Conservation (phyloP, 2,113 vertebrate genomes). For the Sander lucioperca region DNA sequence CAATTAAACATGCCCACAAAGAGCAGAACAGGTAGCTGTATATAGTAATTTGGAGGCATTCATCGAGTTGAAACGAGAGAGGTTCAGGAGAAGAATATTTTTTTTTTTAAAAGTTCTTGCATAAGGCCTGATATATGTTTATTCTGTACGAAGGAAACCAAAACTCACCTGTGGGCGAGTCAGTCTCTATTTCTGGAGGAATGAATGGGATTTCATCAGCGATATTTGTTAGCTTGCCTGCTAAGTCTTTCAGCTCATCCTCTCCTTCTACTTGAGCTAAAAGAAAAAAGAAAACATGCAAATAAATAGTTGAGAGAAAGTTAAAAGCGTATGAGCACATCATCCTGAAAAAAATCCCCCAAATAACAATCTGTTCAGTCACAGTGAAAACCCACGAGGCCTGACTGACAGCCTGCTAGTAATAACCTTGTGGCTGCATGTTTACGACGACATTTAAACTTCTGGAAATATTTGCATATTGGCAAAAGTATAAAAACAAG, state of each 20-base stretch:
- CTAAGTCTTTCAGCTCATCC: conserved; percentile 22
- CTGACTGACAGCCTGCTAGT: neutral
- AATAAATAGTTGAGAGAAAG: neutral
- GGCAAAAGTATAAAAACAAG: neutral
- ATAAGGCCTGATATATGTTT: neutral
- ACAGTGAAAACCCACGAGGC: neutral
- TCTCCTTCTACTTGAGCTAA: neutral
- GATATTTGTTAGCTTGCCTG: conserved; percentile 52
- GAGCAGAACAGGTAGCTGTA: too few species aligned
- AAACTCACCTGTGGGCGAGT: conserved; percentile 56
- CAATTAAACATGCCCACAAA: too few species aligned
- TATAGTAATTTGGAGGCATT: neutral
- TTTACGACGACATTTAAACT: neutral
- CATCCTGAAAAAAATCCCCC: neutral
- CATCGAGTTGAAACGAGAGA: neutral
- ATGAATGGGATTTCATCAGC: conserved; percentile 57
- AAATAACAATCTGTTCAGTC: neutral
- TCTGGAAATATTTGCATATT: too few species aligned
- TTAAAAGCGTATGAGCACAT: neutral
- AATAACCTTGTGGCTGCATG: fast-evolving
- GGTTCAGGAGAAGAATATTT: neutral
- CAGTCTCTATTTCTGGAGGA: neutral
- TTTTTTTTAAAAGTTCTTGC: neutral
- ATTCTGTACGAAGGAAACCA: neutral
- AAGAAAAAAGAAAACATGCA: neutral